Evolutionary conservation across 2,797 vertebrate species (phyloP).

Genomic region (Lagorchestes hirsutus): DNA sequence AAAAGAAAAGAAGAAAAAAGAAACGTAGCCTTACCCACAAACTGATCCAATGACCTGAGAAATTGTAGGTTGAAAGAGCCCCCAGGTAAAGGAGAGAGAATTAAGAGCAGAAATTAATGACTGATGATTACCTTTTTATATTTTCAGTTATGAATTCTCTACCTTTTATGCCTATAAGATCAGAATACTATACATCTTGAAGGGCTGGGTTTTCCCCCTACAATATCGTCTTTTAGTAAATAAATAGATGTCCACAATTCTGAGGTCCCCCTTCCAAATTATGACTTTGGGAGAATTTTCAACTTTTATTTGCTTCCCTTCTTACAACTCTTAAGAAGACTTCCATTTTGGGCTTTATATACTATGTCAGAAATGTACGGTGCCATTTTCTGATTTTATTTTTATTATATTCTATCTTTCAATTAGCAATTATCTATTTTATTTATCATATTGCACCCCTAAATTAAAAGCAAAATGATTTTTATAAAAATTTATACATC

Average conservation of each 20-base stretch:
- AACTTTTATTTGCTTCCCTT: background rate
- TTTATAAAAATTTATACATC: background rate
- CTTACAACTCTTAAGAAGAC: constrained; percentile 38
- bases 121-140: background rate
- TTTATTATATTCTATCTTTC: background rate
- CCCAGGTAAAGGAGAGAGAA: background rate
- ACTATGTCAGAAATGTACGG: background rate
- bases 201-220: constrained; percentile 13
- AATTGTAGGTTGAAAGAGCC: background rate
- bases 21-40: background rate
- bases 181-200: background rate
- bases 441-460: background rate
- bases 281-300: constrained; percentile 26
- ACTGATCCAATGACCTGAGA: background rate
- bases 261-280: constrained; percentile 37
- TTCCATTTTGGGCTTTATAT: background rate
- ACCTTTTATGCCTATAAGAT: background rate
- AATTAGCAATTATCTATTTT: background rate
- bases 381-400: background rate
- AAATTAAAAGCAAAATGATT: background rate
- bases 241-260: constrained; percentile 34
- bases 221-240: constrained; percentile 33
- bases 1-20: background rate
- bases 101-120: background rate
- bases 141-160: constrained; percentile 49